These are phyloP conservation scores for Festucalex cinctus DNA, from an alignment of 2,113 vertebrate genomes.

Conservation along the genomic window DNA sequence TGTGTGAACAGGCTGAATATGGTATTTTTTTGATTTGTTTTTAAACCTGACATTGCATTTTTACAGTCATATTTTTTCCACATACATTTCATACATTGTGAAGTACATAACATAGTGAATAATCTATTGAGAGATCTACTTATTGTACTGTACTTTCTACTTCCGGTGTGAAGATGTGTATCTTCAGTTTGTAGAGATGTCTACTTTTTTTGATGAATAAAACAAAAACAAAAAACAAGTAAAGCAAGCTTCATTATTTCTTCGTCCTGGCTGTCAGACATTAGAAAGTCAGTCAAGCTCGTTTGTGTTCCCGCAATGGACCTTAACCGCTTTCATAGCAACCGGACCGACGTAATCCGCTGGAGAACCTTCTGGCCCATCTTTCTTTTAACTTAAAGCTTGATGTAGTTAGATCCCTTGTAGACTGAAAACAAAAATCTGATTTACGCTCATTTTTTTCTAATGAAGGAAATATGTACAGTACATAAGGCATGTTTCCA, in stretches of 20 bases:
- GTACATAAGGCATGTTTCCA: not conserved
- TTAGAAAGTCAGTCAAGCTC: conserved; percentile 20
- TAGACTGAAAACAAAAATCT: conserved; percentile 37
- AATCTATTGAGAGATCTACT: conserved; percentile 65
- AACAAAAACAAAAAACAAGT: conserved; percentile 38
- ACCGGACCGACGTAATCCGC: conserved; percentile 8
- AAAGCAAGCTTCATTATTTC: not conserved
- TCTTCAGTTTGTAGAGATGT: conserved; percentile 76
- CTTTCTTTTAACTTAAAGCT: conserved; percentile 39
- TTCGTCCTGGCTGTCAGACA: conserved; percentile 5
- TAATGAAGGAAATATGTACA: not conserved
- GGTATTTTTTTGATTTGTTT: conserved; percentile 28
- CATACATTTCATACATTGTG: conserved; percentile 43
- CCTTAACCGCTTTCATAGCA: conserved; percentile 19
- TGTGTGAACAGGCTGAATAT: conserved; percentile 17
- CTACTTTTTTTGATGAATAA: conserved; percentile 76
- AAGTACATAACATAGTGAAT: conserved; percentile 67
- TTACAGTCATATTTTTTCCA: conserved; percentile 56
- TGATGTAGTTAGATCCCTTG: conserved; percentile 34
- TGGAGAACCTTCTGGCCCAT: conserved; percentile 29
- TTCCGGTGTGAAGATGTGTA: conserved; percentile 63
- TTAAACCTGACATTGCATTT: conserved; percentile 46
- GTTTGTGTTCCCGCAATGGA: conserved; percentile 8
- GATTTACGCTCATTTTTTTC: not conserved
- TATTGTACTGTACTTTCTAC: conserved; percentile 79